These are phyloP conservation scores for Drosophila pullipes DNA, from an alignment of 2,888 invertebrate species.

Conservation along the genomic window DNA sequence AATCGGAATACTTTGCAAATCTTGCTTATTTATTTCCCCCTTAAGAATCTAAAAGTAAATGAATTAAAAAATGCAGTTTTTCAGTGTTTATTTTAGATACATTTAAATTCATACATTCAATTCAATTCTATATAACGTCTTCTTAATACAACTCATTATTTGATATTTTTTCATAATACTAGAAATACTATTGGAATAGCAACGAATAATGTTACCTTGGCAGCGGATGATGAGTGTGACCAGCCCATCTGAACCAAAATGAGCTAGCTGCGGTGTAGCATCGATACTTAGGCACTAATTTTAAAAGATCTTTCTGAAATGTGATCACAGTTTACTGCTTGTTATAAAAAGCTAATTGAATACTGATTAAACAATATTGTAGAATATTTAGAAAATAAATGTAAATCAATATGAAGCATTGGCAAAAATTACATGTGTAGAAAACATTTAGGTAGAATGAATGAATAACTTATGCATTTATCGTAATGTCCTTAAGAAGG, in stretches of 20 bases:
- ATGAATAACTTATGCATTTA: not conserved
- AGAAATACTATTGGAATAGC: not conserved
- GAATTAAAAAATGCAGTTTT: not conserved
- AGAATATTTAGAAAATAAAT: not conserved
- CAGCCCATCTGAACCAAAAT: not conserved
- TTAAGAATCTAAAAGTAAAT: not conserved
- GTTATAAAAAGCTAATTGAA: not conserved
- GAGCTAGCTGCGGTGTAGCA: not conserved
- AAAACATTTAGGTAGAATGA: not conserved
- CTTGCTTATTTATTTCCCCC: not conserved
- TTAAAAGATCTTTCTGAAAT: not conserved
- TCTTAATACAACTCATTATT: not conserved
- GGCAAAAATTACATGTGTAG: not conserved
- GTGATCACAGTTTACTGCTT: not conserved
- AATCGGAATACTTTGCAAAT: not conserved
- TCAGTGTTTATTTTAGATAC: not conserved
- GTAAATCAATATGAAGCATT: not conserved
- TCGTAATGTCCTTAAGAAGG: not conserved
- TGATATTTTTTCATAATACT: not conserved
- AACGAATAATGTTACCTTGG: not conserved
- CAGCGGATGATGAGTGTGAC: conserved; percentile 5
- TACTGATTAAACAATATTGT: not conserved
- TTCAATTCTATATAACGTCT: not conserved
- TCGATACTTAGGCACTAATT: not conserved
- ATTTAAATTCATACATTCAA: not conserved